Conservation (phyloP, 2,797 vertebrate species). For the Hyperoplus lanceolatus region DNA sequence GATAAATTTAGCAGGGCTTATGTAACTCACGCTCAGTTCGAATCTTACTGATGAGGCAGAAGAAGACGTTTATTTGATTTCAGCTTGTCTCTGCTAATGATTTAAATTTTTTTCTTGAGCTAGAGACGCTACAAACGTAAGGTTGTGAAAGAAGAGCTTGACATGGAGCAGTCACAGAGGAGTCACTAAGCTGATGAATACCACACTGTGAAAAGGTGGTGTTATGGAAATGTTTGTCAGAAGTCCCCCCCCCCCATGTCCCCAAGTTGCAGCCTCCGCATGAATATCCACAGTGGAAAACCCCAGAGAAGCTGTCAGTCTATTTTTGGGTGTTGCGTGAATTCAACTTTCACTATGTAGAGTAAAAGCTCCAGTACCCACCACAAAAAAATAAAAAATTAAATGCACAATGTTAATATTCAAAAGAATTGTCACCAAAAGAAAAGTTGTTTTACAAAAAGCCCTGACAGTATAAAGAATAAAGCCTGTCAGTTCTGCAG, state of each 20-base stretch:
- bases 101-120: conserved; percentile 47
- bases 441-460: conserved; percentile 63
- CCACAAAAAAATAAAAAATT: not conserved
- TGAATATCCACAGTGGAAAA: conserved; percentile 46
- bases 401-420: conserved; percentile 48
- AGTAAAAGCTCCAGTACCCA: conserved; percentile 20
- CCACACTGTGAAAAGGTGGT: conserved; percentile 44
- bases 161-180: conserved; percentile 20
- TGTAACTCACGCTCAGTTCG: conserved; percentile 82
- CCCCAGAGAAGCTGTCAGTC: conserved; percentile 39
- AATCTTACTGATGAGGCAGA: conserved; percentile 86
- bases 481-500: conserved; percentile 70
- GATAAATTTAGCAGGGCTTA: conserved; percentile 88
- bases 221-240: conserved; percentile 53
- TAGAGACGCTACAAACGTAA: conserved; percentile 64
- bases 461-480: conserved; percentile 66
- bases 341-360: conserved; percentile 13
- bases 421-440: conserved; percentile 36
- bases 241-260: not conserved
- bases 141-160: conserved; percentile 34
- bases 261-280: conserved; percentile 27
- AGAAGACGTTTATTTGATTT: conserved; percentile 72
- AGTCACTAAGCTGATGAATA: conserved; percentile 49
- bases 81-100: conserved; percentile 68
- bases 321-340: conserved; percentile 30